Conservation (phyloP, 2,797 vertebrate genomes). For the Thaleichthys pacificus region DNA sequence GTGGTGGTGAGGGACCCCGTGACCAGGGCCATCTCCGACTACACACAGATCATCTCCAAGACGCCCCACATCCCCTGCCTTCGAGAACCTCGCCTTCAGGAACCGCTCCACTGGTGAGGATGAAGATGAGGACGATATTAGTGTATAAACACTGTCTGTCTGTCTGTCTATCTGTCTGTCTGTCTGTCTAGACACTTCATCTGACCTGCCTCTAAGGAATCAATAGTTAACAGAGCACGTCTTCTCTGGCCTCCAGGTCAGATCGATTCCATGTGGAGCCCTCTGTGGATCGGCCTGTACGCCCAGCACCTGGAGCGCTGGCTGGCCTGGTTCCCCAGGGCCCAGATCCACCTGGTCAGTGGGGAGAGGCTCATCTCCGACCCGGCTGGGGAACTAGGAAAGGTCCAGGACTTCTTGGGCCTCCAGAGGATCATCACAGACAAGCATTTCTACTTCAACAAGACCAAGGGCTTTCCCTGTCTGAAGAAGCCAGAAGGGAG, state of each 20-base stretch:
- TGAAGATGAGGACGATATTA: neutral
- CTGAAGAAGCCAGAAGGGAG: slow-evolving; percentile 53
- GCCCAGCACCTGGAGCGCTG: slow-evolving; percentile 36
- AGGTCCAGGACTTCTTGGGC: slow-evolving; percentile 49
- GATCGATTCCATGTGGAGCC: slow-evolving; percentile 71
- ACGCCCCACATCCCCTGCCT: slow-evolving; percentile 74
- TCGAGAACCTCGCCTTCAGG: slow-evolving; percentile 79
- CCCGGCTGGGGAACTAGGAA: slow-evolving; percentile 32
- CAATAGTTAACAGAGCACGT: neutral
- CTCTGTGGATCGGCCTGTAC: slow-evolving; percentile 40
- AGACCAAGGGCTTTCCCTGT: slow-evolving; percentile 55
- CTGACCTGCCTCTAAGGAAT: neutral
- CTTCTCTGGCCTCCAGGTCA: slow-evolving; percentile 56
- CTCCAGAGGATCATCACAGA: slow-evolving; percentile 50
- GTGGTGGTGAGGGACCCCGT: slow-evolving; percentile 82
- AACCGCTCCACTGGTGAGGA: slow-evolving; percentile 71
- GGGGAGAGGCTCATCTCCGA: slow-evolving; percentile 33
- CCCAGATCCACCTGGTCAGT: slow-evolving; percentile 38
- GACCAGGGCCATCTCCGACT: slow-evolving; percentile 82
- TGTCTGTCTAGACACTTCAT: neutral
- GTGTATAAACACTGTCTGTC: neutral
- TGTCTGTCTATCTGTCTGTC: neutral
- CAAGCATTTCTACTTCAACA: slow-evolving; percentile 56
- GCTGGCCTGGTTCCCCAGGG: slow-evolving; percentile 32
- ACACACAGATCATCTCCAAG: slow-evolving; percentile 84